Base-by-base conservation (phyloP, 2,113 vertebrate genomes). In the Neolamprologus sp. region DNA sequence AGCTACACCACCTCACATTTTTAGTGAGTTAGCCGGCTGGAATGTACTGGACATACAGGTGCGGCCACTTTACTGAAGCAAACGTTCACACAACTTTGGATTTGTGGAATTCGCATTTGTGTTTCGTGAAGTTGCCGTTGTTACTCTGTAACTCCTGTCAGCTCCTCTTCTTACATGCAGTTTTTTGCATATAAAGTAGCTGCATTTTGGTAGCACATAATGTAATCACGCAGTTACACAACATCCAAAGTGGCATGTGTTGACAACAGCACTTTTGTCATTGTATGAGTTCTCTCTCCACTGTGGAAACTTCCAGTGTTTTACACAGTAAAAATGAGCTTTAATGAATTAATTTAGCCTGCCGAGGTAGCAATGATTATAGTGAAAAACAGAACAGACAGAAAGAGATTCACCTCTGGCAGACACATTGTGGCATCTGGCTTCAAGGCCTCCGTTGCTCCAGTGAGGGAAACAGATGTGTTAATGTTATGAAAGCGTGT, bases 291-390 rank as follows among this genome's bases (percentile, higher is more conserved):
- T 75, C 42, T 30, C 58, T 80, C 28, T 42, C 54, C 71, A 42
- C 42, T 33, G 42, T 88, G 79, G 89, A 88, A 93, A 92, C 81
- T 88, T 92, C 87, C 40, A 80, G 57, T 80, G 60, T 86, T 92
- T 88, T 65, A 85, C 68, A 13, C 53, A 33, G 63, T 89, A 55
- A 47, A 49, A 57, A 91, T 82, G 83, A 80, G 7, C 23, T 33
- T 7, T 86, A 84, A 90, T 85, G 49, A 92, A 93, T 92, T 87
- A 53, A 92, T 89, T 94, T 80, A 90, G 4, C 19, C 81, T 57
- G 81, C 42, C 21, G 45, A 85, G 86, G 89, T 82, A 87, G 89
- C 35, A 51, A 71, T 47, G 55, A 80, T 78, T 85, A 81, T 37
- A 82, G 47, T 86, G 53, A 86, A 75, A 88, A 85, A 80, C 49